A percentile compares a stretch with the other conserved stretches of the same genome.
These are phyloP conservation scores for Micronycteris hirsuta DNA, from an alignment of 2,113 vertebrate genomes.

Conservation along the genomic window DNA sequence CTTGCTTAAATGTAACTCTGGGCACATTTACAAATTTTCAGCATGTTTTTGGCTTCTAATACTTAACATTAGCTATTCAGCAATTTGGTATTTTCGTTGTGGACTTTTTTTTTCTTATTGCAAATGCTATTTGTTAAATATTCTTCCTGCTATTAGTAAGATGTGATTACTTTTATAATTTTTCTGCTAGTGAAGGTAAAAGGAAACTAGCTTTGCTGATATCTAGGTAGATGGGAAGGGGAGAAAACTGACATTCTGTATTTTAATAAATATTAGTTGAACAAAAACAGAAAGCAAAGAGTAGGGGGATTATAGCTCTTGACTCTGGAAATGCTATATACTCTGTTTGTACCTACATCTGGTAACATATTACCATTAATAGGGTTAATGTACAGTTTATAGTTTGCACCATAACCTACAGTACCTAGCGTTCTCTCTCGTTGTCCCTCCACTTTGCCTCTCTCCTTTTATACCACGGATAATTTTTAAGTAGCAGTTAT, in stretches of 20 bases:
- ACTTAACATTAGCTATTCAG: conserved; percentile 55
- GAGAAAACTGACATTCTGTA: not conserved
- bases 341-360: not conserved
- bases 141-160: conserved; percentile 43
- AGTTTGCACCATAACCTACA: not conserved
- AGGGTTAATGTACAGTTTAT: not conserved
- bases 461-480: not conserved
- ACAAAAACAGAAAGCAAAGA: not conserved
- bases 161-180: conserved; percentile 8
- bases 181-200: not conserved
- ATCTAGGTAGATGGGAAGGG: not conserved
- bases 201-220: not conserved
- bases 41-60: conserved; percentile 60
- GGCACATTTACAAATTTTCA: conserved; percentile 68
- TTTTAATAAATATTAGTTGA: not conserved
- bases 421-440: not conserved
- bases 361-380: not conserved
- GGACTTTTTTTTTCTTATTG: not conserved
- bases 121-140: conserved; percentile 56
- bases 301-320: not conserved
- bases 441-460: not conserved
- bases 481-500: not conserved
- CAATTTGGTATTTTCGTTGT: conserved; percentile 48
- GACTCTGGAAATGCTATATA: not conserved
- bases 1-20: conserved; percentile 66